phyloP scores from a whole-genome alignment of 2,888 invertebrate species.

The Tricholauxania praeusta region DNA sequence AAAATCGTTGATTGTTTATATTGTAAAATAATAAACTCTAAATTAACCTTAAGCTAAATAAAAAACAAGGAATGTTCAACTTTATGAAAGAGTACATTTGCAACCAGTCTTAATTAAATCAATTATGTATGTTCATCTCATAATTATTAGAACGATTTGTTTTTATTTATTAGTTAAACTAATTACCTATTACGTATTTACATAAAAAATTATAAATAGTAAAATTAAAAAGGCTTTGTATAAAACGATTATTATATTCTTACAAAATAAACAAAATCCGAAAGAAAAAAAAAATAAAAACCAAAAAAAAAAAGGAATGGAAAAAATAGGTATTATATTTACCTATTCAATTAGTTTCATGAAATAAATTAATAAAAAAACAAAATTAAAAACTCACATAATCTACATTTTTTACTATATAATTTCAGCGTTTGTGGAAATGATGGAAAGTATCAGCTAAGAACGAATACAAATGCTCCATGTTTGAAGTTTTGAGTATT shows the following conservation, averaged over 20 bases:
- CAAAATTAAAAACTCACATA: conserved; percentile 25
- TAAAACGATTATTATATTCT: conserved; percentile 47
- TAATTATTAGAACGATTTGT: conserved; percentile 5
- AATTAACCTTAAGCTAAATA: conserved; percentile 2
- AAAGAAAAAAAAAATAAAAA: conserved; percentile 28
- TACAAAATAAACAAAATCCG: conserved; percentile 40
- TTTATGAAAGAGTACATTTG: conserved; percentile 36
- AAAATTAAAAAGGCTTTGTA: conserved; percentile 58
- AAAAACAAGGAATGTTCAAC: background rate
- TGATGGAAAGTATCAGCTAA: no score
- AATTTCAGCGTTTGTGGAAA: no score
- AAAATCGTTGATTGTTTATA: conserved; percentile 38
- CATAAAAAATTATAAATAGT: conserved; percentile 55
- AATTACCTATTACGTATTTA: conserved; percentile 49
- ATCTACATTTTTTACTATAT: no score
- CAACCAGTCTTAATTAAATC: conserved; percentile 50
- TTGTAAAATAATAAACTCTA: conserved; percentile 23
- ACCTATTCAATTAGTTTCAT: conserved; percentile 51
- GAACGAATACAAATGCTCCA: no score
- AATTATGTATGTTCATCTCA: conserved; percentile 26
- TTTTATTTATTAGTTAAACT: conserved; percentile 33
- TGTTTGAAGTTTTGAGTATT: no score
- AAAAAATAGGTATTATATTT: conserved; percentile 48
- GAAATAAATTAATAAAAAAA: conserved; percentile 47
- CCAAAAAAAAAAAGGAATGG: conserved; percentile 35